Percentiles rank a stretch among this genome's conserved stretches.
phyloP scores from a whole-genome alignment of 2,888 invertebrate genomes.

The Perizoma affinitatum region DNA sequence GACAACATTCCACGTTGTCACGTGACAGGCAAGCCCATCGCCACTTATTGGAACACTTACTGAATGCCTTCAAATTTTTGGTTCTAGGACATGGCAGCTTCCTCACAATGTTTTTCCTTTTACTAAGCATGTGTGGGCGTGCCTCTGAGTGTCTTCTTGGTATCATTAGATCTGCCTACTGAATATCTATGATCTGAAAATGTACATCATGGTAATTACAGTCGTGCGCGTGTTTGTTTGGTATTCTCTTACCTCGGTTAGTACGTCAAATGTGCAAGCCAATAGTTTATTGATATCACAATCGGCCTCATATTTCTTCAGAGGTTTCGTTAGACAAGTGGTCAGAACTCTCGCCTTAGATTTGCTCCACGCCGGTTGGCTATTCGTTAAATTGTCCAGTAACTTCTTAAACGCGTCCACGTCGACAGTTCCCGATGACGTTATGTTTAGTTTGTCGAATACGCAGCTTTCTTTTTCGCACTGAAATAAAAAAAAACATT shows the following conservation, averaged over 20 bases:
- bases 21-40: too few relatives aligned
- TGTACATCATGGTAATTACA: too few relatives aligned
- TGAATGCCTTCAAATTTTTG: too few relatives aligned
- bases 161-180: too few relatives aligned
- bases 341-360: slow-evolving; percentile 66
- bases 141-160: too few relatives aligned
- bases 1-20: too few relatives aligned
- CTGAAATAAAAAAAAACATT: slow-evolving; percentile 47
- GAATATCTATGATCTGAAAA: too few relatives aligned
- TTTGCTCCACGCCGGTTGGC: slow-evolving; percentile 59
- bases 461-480: slow-evolving; percentile 68
- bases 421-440: slow-evolving; percentile 51
- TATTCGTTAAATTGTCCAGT: slow-evolving; percentile 60
- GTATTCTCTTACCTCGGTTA: slow-evolving; percentile 62
- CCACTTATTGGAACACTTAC: too few relatives aligned
- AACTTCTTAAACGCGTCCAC: slow-evolving; percentile 58
- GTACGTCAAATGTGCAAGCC: slow-evolving; percentile 68
- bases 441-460: slow-evolving; percentile 60
- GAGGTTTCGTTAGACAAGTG: slow-evolving; percentile 58
- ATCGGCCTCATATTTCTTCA: slow-evolving; percentile 50
- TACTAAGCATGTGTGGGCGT: too few relatives aligned
- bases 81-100: too few relatives aligned
- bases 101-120: too few relatives aligned
- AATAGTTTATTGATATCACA: slow-evolving; percentile 70
- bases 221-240: too few relatives aligned